Evolutionary conservation across 92 coral and sea anemone genomes (phyloP), one percentile per base, ranked within the genome.

Genomic region (Anthopleura xanthogrammica): DNA sequence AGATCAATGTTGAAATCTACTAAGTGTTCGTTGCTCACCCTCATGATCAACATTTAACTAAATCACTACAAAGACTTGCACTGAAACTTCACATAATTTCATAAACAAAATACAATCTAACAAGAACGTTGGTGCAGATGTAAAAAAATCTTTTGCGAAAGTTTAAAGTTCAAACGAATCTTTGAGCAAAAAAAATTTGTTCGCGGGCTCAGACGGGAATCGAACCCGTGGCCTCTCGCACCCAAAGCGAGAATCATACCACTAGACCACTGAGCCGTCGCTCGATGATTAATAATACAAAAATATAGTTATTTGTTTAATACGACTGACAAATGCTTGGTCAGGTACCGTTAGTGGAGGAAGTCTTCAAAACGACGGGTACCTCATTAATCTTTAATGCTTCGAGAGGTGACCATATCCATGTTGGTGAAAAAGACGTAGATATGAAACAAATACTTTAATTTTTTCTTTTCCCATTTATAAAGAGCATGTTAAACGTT

Each of bases 181-280:
- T 62, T 62, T 62, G 22, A 62, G 9, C 36, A 60, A 62, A 62
- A 62, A 62, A 20, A 14, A 0, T 0, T 7, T 20, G 11, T 20
- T 29, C 70, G 43, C 43, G 87, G 80, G 82, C 80, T 75, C 80
- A 84, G 80, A 84, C 65, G 77, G 80, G 88, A 79, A 88, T 88
- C 91, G 91, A 88, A 88, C 91, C 91, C 91, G 88, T 85, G 91
- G 78, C 91, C 91, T 88, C 91, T 83, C 91, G 91, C 91, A 88
- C 91, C 89, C 91, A 83, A 88, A 88, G 91, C 91, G 91, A 83
- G 91, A 86, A 86, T 86, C 89, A 86, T 86, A 86, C 89, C 89
- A 86, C 89, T 86, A 86, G 89, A 86, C 89, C 91, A 88, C 91
- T 88, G 91, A 88, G 91, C 91, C 91, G 3, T 36, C 74, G 19